Base-by-base conservation (phyloP, 2,888 invertebrate genomes). In the Microdon myrmicae region DNA sequence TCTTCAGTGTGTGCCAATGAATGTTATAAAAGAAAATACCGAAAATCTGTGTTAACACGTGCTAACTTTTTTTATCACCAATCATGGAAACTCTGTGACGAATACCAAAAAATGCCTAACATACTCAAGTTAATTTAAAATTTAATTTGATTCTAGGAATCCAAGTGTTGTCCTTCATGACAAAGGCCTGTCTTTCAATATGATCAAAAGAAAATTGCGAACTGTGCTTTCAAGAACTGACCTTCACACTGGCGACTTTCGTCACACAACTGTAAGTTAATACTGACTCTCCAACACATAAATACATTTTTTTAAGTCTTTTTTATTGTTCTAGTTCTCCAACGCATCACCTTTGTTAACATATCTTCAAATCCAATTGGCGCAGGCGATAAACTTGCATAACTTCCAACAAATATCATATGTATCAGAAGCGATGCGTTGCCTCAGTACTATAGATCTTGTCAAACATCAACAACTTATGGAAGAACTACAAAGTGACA, bases 161-260 rank as follows among this genome's bases (percentile, higher is more conserved):
- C 72, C 76, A 4, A 70, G 70, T 64, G 67, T 71, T n/a, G 49
- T 68, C 6, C 49, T 70, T 3, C 70, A 73, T 39, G 75, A 75
- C 47, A 75, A 75, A 54, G 69, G 70, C 4, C 51, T 77, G 17
- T 70, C 72, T 13, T 79, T 79, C 20, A 72, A 74, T 51, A 73
- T 74, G 59, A 75, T 79, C 3, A 96, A 96, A 79, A 87, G 92
- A 68, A 96, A 96, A 75, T 82, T 98, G 58, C 85, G 97, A 13
- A 84, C 92, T 70, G 96, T 97, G 44, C 83, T 98, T 20, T 93
- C 96, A 67, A 92, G 90, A 70, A 91, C 93, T 0, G 94, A 95
- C 73, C 81, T 90, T 54, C 88, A 90, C 71, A 87, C 88, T 72
- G 84, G 86, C 0, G 86, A 86, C 71, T 84, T 85, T 61, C 81